Evolutionary conservation across 2,113 vertebrate species (phyloP).

Genomic region (Illadopsis cleaveri): DNA sequence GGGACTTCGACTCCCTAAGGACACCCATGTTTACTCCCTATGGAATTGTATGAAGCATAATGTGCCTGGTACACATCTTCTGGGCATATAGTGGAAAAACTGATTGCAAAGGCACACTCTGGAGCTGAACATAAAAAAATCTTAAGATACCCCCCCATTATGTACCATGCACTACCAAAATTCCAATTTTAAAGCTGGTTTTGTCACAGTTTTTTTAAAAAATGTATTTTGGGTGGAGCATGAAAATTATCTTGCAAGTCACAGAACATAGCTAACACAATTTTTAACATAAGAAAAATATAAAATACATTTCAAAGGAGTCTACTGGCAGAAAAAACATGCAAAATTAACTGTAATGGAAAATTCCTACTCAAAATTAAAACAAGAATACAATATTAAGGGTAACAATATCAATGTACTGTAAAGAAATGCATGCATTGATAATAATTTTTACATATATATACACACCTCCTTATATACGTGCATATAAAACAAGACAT

Average conservation of each 20-base stretch:
- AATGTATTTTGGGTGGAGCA: not conserved
- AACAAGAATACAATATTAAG: not conserved
- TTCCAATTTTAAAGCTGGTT: not conserved
- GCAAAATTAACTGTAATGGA: not conserved
- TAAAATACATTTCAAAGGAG: not conserved
- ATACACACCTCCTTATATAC: accelerated
- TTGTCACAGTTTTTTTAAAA: not conserved
- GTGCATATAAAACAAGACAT: not conserved
- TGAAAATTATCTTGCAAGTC: not conserved
- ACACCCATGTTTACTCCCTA: not conserved
- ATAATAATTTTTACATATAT: not conserved
- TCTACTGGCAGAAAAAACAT: not conserved
- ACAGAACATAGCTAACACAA: not conserved
- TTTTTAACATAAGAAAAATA: not conserved
- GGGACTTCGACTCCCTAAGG: not conserved
- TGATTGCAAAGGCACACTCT: not conserved
- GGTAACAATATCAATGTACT: not conserved
- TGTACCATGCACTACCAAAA: too few species aligned
- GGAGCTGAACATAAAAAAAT: not conserved
- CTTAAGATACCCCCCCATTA: too few species aligned
- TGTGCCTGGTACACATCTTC: not conserved
- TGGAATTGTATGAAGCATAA: not conserved
- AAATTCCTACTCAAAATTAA: not conserved
- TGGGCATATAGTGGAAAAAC: not conserved
- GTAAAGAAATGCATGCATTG: not conserved